phyloP scores from a whole-genome alignment of 2,113 vertebrate genomes.

The Myotis lucifugus region DNA sequence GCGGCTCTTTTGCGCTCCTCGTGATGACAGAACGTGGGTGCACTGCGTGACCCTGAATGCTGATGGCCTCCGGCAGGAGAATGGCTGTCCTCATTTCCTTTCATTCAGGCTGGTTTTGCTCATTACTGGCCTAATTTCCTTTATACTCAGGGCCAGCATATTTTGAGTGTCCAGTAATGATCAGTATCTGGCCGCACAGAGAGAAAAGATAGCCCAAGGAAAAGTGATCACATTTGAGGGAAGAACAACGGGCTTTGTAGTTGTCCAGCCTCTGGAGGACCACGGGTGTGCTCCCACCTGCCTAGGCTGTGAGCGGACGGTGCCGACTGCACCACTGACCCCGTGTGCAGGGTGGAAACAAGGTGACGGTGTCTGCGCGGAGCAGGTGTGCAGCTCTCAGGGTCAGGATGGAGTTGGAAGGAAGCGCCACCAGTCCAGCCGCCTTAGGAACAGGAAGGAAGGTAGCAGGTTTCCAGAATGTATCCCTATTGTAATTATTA shows the following conservation, averaged over 20 bases:
- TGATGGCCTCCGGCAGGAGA: neutral
- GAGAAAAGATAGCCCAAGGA: neutral
- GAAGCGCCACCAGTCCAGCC: neutral
- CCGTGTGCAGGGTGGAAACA: neutral
- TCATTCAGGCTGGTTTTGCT: slow-evolving; percentile 26
- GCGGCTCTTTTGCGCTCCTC: neutral
- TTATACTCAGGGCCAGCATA: neutral
- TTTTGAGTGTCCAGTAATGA: neutral
- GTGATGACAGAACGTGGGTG: neutral
- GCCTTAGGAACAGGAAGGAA: slow-evolving; percentile 19
- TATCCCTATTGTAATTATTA: neutral
- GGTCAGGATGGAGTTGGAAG: neutral
- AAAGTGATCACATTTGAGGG: neutral
- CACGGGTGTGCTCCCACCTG: neutral
- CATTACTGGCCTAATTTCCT: slow-evolving; percentile 49
- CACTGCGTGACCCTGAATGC: neutral
- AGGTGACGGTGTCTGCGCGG: neutral
- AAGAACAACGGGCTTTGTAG: neutral
- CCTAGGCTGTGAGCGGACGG: neutral
- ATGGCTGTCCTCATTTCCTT: slow-evolving; percentile 27
- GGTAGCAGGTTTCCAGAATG: neutral
- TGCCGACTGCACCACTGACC: no score
- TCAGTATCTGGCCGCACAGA: neutral
- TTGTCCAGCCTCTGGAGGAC: neutral
- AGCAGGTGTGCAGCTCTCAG: neutral